These are phyloP conservation scores for Eulithis prunata DNA, from an alignment of 2,888 invertebrate species.

Conservation along the genomic window DNA sequence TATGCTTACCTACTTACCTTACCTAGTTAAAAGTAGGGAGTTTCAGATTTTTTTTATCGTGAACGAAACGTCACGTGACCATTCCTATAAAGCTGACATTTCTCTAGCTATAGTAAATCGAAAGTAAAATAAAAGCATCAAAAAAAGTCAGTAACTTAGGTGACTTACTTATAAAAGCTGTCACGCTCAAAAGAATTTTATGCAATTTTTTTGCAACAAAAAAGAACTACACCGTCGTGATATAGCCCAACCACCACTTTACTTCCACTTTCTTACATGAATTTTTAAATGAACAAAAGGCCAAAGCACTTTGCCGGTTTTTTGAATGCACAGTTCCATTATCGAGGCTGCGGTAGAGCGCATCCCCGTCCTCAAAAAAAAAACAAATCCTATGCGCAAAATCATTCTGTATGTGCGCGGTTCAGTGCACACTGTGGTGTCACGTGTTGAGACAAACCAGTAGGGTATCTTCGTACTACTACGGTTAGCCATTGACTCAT, in stretches of 20 bases:
- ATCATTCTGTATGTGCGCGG: conserved; percentile 58
- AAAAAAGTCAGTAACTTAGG: neutral
- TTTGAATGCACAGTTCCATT: conserved; percentile 55
- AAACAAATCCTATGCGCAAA: conserved; percentile 66
- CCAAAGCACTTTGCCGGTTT: conserved; percentile 46
- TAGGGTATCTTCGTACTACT: conserved; percentile 26
- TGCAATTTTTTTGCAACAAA: neutral
- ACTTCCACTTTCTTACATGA: conserved; percentile 31
- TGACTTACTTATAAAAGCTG: neutral
- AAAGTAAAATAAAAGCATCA: too few species aligned
- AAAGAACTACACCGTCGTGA: conserved; percentile 5
- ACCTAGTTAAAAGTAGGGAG: too few species aligned
- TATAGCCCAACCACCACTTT: conserved; percentile 20
- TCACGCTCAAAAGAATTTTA: neutral
- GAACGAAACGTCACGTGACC: too few species aligned
- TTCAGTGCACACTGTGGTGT: conserved; percentile 52
- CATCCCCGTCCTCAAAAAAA: conserved; percentile 59
- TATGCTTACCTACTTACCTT: too few species aligned
- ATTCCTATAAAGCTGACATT: too few species aligned
- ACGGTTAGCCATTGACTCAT: conserved; percentile 20
- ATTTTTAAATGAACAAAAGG: conserved; percentile 38
- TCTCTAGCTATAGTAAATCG: too few species aligned
- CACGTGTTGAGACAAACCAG: conserved; percentile 26
- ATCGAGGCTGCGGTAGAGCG: conserved; percentile 59
- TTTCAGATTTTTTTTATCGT: too few species aligned